Evolutionary conservation across 2,888 invertebrate genomes (phyloP).

Genomic region (Chymomyza caudatula): DNA sequence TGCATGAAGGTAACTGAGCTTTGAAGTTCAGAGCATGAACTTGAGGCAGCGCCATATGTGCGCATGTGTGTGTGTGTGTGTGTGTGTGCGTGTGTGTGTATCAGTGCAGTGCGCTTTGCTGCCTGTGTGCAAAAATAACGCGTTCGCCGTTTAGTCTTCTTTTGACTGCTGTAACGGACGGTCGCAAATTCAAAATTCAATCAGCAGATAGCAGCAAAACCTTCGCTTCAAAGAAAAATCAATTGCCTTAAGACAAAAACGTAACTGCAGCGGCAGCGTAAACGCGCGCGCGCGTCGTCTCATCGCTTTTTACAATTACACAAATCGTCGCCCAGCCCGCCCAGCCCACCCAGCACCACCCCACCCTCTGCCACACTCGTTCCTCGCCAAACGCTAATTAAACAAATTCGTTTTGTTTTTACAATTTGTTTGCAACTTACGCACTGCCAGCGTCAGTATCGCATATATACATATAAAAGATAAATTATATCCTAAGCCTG

Average conservation of each 20-base stretch:
- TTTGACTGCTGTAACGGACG: constrained; percentile 71
- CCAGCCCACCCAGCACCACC: constrained; percentile 1
- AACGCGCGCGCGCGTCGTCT: constrained; percentile 36
- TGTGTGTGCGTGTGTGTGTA: constrained; percentile 24
- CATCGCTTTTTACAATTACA: constrained; percentile 5
- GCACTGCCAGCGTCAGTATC: background rate
- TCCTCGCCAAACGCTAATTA: constrained; percentile 36
- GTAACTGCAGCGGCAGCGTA: constrained; percentile 38
- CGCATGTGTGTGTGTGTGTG: constrained; percentile 50
- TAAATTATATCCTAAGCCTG: background rate
- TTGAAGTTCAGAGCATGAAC: constrained; percentile 70
- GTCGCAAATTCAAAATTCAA: constrained; percentile 56
- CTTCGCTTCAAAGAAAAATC: constrained; percentile 35
- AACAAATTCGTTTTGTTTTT: constrained; percentile 37
- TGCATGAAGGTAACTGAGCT: constrained; percentile 64
- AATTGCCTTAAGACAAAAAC: constrained; percentile 9
- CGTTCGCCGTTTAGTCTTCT: constrained; percentile 68
- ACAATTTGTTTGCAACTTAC: constrained; percentile 2
- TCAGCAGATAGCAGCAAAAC: constrained; percentile 42
- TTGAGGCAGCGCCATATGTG: constrained; percentile 58
- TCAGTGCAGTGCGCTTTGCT: constrained; percentile 45
- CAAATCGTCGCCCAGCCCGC: background rate
- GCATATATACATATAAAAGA: background rate
- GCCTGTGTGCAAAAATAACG: constrained; percentile 65
- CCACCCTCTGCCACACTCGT: constrained; percentile 17